Conservation (phyloP, 2,113 vertebrate species). For the Trichechus manatus region DNA sequence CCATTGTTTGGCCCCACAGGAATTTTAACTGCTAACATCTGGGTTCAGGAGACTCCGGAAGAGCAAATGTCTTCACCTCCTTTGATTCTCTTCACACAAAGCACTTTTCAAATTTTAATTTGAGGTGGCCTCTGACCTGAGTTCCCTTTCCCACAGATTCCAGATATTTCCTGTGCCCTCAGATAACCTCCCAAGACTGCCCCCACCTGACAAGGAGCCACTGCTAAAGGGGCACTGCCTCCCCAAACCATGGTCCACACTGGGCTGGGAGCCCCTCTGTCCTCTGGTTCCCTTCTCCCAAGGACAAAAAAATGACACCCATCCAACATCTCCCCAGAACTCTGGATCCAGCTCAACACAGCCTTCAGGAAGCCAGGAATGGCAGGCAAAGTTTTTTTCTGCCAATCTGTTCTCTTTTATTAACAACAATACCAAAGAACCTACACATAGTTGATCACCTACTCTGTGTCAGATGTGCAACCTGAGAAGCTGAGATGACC, state of each 20-base stretch:
- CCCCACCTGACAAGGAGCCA: slow-evolving; percentile 21
- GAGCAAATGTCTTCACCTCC: slow-evolving; percentile 74
- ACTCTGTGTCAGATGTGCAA: not conserved
- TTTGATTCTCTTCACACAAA: slow-evolving; percentile 74
- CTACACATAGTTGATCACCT: fast-evolving
- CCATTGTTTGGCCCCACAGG: slow-evolving; percentile 55
- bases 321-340: not conserved
- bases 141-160: slow-evolving; percentile 69
- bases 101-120: slow-evolving; percentile 79
- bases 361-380: not conserved
- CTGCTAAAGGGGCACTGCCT: not conserved
- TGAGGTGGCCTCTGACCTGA: slow-evolving; percentile 75
- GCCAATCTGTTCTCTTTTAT: not conserved
- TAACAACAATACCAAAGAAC: not conserved
- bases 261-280: not conserved
- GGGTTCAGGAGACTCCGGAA: slow-evolving; percentile 72
- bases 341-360: not conserved
- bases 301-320: not conserved
- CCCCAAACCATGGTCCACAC: not conserved
- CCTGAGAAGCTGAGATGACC: not conserved
- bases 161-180: slow-evolving; percentile 79
- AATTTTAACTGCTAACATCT: slow-evolving; percentile 81
- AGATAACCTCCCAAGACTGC: slow-evolving; percentile 48
- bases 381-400: not conserved
- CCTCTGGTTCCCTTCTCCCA: not conserved